Percentiles rank a stretch among this genome's conserved stretches.
These are phyloP conservation scores for Philotrypesis tridentata DNA, from an alignment of 1,140 invertebrate genomes.

Conservation along the genomic window DNA sequence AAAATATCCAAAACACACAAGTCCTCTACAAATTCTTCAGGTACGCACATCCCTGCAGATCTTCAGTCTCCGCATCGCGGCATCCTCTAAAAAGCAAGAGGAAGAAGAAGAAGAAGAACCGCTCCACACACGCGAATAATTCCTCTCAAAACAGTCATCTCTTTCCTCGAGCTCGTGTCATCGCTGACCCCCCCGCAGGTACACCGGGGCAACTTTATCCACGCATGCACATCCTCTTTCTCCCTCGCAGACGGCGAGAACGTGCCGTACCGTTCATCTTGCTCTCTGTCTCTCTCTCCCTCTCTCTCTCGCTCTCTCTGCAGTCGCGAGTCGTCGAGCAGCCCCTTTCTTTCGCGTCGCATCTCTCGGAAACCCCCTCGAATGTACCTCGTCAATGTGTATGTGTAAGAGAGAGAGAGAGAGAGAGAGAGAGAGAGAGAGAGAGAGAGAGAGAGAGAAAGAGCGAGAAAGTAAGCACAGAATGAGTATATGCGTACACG, in stretches of 20 bases:
- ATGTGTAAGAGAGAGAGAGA: neutral
- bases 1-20: neutral
- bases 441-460: neutral
- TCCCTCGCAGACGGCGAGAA: neutral
- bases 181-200: neutral
- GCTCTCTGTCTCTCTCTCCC: neutral
- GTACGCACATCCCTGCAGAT: neutral
- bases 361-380: neutral
- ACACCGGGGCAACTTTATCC: conserved; percentile 7
- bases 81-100: neutral
- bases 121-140: neutral
- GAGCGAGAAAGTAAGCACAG: neutral
- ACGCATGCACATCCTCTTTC: neutral
- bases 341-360: neutral
- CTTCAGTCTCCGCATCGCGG: neutral
- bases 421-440: neutral
- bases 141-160: conserved; percentile 25
- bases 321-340: neutral
- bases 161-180: neutral
- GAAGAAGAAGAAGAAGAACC: no score
- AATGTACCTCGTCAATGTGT: neutral
- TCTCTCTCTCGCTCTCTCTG: neutral
- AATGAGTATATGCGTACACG: conserved; percentile 13
- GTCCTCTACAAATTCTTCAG: neutral
- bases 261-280: conserved; percentile 45